Evolutionary conservation across 2,113 vertebrate species (phyloP), one percentile per base, ranked within the genome.

Genomic region (Semicossyphus pulcher): DNA sequence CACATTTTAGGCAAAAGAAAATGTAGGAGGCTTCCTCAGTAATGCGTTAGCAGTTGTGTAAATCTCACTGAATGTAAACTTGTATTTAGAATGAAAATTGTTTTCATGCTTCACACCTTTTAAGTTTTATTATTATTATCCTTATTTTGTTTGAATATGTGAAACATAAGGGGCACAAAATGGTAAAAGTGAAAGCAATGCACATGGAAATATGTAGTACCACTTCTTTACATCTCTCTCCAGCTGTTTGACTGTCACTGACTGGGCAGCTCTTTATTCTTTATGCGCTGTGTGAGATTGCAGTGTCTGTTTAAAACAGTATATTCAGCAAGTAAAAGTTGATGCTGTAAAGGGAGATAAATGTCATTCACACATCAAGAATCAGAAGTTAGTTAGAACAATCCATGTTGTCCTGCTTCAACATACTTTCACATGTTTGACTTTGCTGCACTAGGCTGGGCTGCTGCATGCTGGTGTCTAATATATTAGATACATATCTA

Each of bases 111-210:
- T 10, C 3, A 26, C 9, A 15, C 23, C 26, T 20, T 48, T 41
- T 8, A 20, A 20, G 4, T n/a, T 45, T 36, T 10, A 10, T 20
- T 25, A 25, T 4, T 31, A 42, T 16, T 23, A 21, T 3, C n/a
- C n/a, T n/a, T n/a, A n/a, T n/a, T n/a, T n/a, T n/a, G n/a, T n/a
- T n/a, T n/a, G 48, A n/a, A 34, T n/a, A n/a, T 41, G 1, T 48
- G 39, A 7, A 21, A 26, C 47, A 39, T 45, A 20, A 23, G 14
- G 44, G 44, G 16, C 48, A 54, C 66, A 71, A 58, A 72, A 76
- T 53, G 49, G 56, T 41, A n/a, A 2, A 16, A 52, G 44, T 61
- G 52, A 83, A 73, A 72, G 36, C 48, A 72, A 72, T 41, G 11
- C 56, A 57, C 32, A 14, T 41, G 45, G 28, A 32, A 52, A 36